Percentiles rank a stretch among this genome's conserved stretches.
These are phyloP conservation scores for Drosophila dunni DNA, from an alignment of 1,140 invertebrate genomes.

Conservation along the genomic window DNA sequence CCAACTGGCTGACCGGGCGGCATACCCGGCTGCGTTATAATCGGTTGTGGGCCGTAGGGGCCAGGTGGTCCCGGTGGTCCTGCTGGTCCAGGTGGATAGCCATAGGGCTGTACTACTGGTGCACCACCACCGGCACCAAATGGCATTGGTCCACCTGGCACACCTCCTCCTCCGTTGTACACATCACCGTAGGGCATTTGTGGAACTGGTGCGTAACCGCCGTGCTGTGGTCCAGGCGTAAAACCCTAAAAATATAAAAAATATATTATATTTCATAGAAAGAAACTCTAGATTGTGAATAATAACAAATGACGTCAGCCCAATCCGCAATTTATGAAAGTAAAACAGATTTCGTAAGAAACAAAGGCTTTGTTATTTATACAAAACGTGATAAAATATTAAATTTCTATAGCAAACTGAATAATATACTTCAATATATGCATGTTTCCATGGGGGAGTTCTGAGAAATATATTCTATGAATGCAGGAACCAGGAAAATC, in stretches of 20 bases:
- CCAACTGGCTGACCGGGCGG: conserved; percentile 54
- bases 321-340: too few species aligned
- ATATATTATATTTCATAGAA: background rate
- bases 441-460: too few species aligned
- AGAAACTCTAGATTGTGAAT: too few species aligned
- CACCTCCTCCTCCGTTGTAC: conserved; percentile 47
- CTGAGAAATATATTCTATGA: too few species aligned
- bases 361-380: too few species aligned
- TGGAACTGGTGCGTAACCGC: conserved; percentile 73
- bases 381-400: too few species aligned
- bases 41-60: conserved; percentile 57
- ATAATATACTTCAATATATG: too few species aligned
- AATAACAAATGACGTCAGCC: too few species aligned
- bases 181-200: conserved; percentile 73
- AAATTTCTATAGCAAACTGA: too few species aligned
- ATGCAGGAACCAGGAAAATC: too few species aligned
- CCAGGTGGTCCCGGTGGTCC: conserved; percentile 47
- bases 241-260: conserved; percentile 58
- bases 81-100: conserved; percentile 45
- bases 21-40: conserved; percentile 72
- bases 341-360: too few species aligned
- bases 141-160: conserved; percentile 23
- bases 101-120: conserved; percentile 22
- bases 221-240: conserved; percentile 45
- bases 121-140: conserved; percentile 43